Evolutionary conservation across 2,113 vertebrate genomes (phyloP), one percentile per base, ranked within the genome.

Genomic region (Hippocampus barbouri): DNA sequence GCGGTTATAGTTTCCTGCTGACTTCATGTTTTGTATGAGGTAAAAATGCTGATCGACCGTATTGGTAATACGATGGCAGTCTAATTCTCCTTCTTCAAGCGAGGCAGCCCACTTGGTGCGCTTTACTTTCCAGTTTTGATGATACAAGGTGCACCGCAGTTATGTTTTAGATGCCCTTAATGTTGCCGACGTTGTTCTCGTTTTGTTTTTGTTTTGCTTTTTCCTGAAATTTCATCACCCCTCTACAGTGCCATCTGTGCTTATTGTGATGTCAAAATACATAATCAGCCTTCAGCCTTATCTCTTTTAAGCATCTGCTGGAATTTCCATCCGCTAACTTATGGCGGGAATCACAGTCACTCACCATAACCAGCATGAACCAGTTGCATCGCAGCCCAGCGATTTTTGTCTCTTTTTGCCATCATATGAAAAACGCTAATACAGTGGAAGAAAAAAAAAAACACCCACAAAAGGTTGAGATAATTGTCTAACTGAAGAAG

Each of bases 231-330:
- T 69, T 68, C 60, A 74, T 59, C 64, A 68, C 66, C 49, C 25
- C 30, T 38, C 34, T 25, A 69, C 41, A 77, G 64, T 65, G 62
- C 77, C 84, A 83, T 84, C 77, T 88, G 76, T 80, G 77, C 73
- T 75, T 63, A 69, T 47, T 76, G 68, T 68, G 72, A 74, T 34
- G 49, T 66, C 69, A 56, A 78, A 84, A 76, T 74, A 74, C 75
- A 75, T 72, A 40, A 76, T 83, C 72, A 67, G 74, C 74, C 74
- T 79, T 16, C 71, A 74, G 79, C 82, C 66, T 80, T 41, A 53
- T 41, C 71, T 82, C 60, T n/a, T 43, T 66, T 69, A 69, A 62
- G 61, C 76, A 73, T 82, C 77, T 79, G 73, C 68, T 75, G 41
- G 63, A 47, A 69, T 60, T 60, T 30, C 23, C 27, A 59, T 56